Base-by-base conservation (phyloP, 2,113 vertebrate genomes). In the Prochilodus magdalenae region DNA sequence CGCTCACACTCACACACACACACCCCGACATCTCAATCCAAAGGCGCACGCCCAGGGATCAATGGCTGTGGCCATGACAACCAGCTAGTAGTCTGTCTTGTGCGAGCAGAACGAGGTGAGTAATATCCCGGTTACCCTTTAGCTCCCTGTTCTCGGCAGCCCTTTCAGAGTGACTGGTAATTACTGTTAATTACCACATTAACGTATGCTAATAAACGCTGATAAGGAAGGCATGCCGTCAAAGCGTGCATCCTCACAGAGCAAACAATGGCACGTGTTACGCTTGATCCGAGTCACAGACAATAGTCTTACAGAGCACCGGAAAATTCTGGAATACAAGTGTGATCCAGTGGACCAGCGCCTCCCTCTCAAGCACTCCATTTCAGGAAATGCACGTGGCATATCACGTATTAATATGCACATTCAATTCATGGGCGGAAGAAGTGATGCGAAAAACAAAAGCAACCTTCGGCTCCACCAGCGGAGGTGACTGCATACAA, bases 61-160 rank as follows among this genome's bases (percentile, higher is more conserved):
- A 87, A 90, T 91, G 85, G 22, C 91, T 79, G 90, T 88, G 87
- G 72, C 88, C 87, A 90, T 85, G 89, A 85, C 86, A 88, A 91
- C 86, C 80, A 89, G 87, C 90, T 83, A 84, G 87, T 73, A 82
- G 63, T 60, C 62, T 55, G 65, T 29, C 80, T 81, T 24, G 13
- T 65, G 85, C 86, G 51, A 83, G 82, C 51, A 66, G 73, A 72
- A 89, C 77, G 73, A 80, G 72, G 84, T 88, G 73, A 83, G 78
- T 57, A 87, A 86, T 60, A 86, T 81, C 55, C 65, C 89, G 79
- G 53, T 75, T 65, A 66, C 72, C 36, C 22, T 74, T 81, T 66
- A 44, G 33, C 27, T 79, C 59, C 12, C 30, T 44, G 20, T 44
- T 29, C 44, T 36, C 24, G n/a, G 20, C 26, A 22, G 20, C 16